A percentile compares a stretch with the other conserved stretches of the same genome.
These are phyloP conservation scores for Rhizoglyphus robini DNA, from an alignment of 1,140 invertebrate genomes.

Conservation along the genomic window DNA sequence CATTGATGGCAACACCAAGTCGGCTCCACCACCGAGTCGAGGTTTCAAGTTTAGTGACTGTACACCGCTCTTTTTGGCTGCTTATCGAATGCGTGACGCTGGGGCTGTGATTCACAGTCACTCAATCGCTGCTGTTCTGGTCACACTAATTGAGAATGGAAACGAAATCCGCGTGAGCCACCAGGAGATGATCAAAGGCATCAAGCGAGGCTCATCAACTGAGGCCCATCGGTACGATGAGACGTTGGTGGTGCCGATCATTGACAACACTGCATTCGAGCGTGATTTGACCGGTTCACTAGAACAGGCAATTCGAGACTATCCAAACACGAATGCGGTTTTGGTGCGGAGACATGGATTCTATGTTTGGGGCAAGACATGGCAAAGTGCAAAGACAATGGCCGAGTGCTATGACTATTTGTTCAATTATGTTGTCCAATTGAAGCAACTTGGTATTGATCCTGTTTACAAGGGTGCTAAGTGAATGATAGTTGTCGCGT, in stretches of 20 bases:
- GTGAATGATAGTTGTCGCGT: no score
- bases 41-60: slow-evolving; percentile 85
- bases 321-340: slow-evolving; percentile 79
- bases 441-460: slow-evolving; percentile 65
- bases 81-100: slow-evolving; percentile 57
- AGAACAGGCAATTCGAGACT: slow-evolving; percentile 37
- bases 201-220: slow-evolving; percentile 42
- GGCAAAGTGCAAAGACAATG: slow-evolving; percentile 95
- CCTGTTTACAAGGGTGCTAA: slow-evolving; percentile 39
- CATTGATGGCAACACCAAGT: slow-evolving; percentile 59
- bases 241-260: slow-evolving; percentile 84
- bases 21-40: slow-evolving; percentile 57
- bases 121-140: slow-evolving; percentile 77
- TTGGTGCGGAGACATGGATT: slow-evolving; percentile 87
- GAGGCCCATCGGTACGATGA: slow-evolving; percentile 75
- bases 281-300: slow-evolving; percentile 53
- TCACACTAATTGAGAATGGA: slow-evolving; percentile 68
- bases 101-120: slow-evolving; percentile 94
- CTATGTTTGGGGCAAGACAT: slow-evolving; percentile 91
- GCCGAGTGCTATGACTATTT: slow-evolving; percentile 92
- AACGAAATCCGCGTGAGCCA: slow-evolving; percentile 77
- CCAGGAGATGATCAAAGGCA: slow-evolving; percentile 97
- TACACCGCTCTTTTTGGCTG: slow-evolving; percentile 89
- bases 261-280: slow-evolving; percentile 92
- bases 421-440: slow-evolving; percentile 76